Conservation (phyloP, 2,888 invertebrate genomes). For the Invenusta paracnida region DNA sequence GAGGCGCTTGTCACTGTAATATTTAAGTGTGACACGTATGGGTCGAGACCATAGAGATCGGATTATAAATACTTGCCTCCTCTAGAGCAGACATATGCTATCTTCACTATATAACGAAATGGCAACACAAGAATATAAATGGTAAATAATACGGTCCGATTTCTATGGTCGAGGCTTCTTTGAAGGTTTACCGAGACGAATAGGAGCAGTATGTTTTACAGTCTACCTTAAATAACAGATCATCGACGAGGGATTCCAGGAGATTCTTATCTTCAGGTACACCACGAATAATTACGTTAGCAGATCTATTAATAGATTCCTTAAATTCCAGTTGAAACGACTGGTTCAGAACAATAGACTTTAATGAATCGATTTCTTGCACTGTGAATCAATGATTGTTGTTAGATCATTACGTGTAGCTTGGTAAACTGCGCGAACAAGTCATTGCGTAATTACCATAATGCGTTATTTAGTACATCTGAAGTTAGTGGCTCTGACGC, state of each 20-base stretch:
- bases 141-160: too few species aligned
- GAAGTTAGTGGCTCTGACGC: background rate
- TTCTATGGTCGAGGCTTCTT: background rate
- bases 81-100: too few species aligned
- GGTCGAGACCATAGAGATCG: too few species aligned
- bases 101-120: too few species aligned
- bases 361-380: background rate
- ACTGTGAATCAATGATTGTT: background rate
- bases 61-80: too few species aligned
- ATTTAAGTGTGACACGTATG: constrained; percentile 6
- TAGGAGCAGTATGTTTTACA: constrained; percentile 24
- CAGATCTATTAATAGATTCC: constrained; percentile 16
- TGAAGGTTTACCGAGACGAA: constrained; percentile 19
- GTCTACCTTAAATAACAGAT: background rate
- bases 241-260: background rate
- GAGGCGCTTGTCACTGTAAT: background rate
- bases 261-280: constrained; percentile 6
- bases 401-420: background rate
- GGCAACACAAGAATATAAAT: too few species aligned
- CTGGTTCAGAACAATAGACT: background rate
- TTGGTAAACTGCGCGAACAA: background rate
- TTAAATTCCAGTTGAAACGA: background rate
- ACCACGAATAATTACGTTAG: constrained; percentile 4
- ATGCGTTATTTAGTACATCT: background rate
- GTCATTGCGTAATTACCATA: background rate